Evolutionary conservation across 1,140 invertebrate species (phyloP).

Genomic region (Lordiphosa clarofinis): DNA sequence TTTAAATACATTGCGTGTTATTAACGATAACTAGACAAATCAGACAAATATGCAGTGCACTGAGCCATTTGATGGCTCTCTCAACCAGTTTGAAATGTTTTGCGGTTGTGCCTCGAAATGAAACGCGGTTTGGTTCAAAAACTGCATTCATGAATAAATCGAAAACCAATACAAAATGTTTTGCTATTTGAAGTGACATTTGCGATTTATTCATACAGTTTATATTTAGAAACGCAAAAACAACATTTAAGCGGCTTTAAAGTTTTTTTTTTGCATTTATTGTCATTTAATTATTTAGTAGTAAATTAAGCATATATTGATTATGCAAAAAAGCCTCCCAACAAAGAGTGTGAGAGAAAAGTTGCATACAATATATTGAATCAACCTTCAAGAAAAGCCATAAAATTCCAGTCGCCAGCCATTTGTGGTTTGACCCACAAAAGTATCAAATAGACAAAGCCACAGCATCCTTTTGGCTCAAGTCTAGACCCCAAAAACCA

Average conservation of each 20-base stretch:
- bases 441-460: slow-evolving; percentile 36
- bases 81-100: slow-evolving; percentile 34
- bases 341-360: slow-evolving; percentile 11
- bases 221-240: background rate
- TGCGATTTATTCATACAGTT: background rate
- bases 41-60: slow-evolving; percentile 4
- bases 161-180: slow-evolving; percentile 1
- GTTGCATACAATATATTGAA: slow-evolving; percentile 62
- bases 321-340: too few species aligned
- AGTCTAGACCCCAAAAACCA: slow-evolving; percentile 8
- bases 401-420: slow-evolving; percentile 38
- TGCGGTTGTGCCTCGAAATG: slow-evolving; percentile 39
- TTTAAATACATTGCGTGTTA: slow-evolving; percentile 2
- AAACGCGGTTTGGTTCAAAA: slow-evolving; percentile 29
- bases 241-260: background rate
- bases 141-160: slow-evolving; percentile 11
- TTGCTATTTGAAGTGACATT: slow-evolving; percentile 4
- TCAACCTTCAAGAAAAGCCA: slow-evolving; percentile 28
- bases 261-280: too few species aligned
- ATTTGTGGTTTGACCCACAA: slow-evolving; percentile 72
- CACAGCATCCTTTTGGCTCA: background rate
- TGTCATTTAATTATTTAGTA: too few species aligned
- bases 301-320: too few species aligned
- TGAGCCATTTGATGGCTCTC: slow-evolving; percentile 14
- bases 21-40: slow-evolving; percentile 32